phyloP scores from a whole-genome alignment of 2,888 invertebrate species.

The Eupithecia tripunctaria region DNA sequence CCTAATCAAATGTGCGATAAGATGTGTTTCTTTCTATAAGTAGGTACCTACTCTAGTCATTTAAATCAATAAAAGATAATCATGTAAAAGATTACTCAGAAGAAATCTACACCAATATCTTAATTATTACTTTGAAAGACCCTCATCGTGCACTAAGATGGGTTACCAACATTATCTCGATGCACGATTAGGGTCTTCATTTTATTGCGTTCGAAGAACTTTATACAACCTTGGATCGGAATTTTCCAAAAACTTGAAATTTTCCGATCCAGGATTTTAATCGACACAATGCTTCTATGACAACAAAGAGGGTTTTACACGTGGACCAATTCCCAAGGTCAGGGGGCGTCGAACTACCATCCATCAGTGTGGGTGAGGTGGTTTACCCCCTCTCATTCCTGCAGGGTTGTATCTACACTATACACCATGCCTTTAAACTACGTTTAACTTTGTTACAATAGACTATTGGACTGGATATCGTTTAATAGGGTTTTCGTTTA shows the following conservation, averaged over 20 bases:
- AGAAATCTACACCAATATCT: not conserved
- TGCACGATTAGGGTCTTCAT: not conserved
- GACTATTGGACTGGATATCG: not conserved
- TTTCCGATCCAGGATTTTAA: slow-evolving; percentile 20
- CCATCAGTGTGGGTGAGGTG: slow-evolving; percentile 33
- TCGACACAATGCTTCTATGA: slow-evolving; percentile 37
- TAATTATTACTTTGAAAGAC: not conserved
- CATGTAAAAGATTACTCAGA: not conserved
- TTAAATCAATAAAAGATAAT: not conserved
- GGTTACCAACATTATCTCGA: not conserved
- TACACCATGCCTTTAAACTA: slow-evolving; percentile 1
- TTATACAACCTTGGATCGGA: not conserved
- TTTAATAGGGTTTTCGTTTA: slow-evolving; percentile 1
- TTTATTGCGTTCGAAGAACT: not conserved
- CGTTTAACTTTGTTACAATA: slow-evolving; percentile 11
- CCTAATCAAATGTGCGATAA: not conserved
- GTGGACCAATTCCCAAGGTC: slow-evolving; percentile 61
- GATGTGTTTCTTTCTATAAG: not conserved
- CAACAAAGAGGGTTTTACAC: slow-evolving; percentile 51
- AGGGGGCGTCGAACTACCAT: slow-evolving; percentile 62
- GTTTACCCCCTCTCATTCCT: slow-evolving; percentile 4
- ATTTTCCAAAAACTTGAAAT: not conserved
- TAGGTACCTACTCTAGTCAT: not conserved
- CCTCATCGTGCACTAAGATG: not conserved
- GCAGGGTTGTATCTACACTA: slow-evolving; percentile 9